Evolutionary conservation across 2,888 invertebrate genomes (phyloP), one percentile per base, ranked within the genome.

Genomic region (Malthinus seriepunctatus): DNA sequence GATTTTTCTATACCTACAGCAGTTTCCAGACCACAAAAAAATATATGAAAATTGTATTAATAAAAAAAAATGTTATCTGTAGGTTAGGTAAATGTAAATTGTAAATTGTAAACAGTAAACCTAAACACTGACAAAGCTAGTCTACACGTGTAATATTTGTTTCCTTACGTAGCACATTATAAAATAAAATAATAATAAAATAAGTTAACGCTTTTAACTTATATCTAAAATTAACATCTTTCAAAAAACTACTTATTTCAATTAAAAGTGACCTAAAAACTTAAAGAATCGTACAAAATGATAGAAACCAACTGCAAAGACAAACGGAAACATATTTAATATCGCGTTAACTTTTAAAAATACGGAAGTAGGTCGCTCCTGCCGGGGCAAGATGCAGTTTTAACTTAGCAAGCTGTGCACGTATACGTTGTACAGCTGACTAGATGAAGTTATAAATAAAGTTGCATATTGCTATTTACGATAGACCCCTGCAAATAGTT

Each of bases 321-420:
- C 60, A 67, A 70, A 67, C 70, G 70, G 71, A 71, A 71, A 70
- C 69, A 66, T 62, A 65, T 60, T 59, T 63, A 60, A 60, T 64
- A 59, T 58, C 60, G 63, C 67, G 67, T 66, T 67, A 69, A 64
- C 56, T 67, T 72, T 23, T 73, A 73, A 73, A 73, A 73, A 73
- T 73, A 73, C 69, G 73, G 73, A 73, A 73, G 71, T 73, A 71
- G 73, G 73, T 73, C 73, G 71, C 63, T 69, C 66, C 66, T 66
- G 67, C 68, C 56, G 63, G 64, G 54, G 58, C 44, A 53, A 56
- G 61, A 66, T 66, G 64, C 66, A 66, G 60, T 42, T 67, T 64
- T 68, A 60, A 66, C 67, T 64, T 66, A 63, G 66, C 62, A 60
- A 62, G 64, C 65, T 63, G 64, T 55, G 33, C 59, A 59, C 59